Conservation (phyloP, 2,888 invertebrate genomes). For the Ornithoptera priamus region DNA sequence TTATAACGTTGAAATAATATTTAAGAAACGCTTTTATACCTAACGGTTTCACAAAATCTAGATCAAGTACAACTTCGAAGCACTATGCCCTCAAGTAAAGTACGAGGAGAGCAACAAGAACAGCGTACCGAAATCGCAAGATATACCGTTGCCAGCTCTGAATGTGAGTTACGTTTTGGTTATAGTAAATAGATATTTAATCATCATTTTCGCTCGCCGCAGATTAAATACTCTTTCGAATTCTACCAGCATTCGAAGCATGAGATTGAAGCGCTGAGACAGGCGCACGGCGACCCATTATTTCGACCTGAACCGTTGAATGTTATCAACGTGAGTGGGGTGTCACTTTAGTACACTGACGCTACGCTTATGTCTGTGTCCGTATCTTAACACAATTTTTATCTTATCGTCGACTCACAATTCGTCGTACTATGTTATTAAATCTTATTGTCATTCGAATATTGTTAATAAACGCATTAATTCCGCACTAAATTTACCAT, state of each 20-base stretch:
- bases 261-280: slow-evolving; percentile 78
- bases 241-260: slow-evolving; percentile 82
- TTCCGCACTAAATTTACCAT: slow-evolving; percentile 6
- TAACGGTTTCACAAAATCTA: slow-evolving; percentile 55
- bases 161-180: slow-evolving; percentile 82
- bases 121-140: slow-evolving; percentile 76
- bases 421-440: slow-evolving; percentile 27
- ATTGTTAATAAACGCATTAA: background rate
- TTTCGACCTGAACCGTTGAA: slow-evolving; percentile 82
- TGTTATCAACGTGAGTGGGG: slow-evolving; percentile 84
- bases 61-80: slow-evolving; percentile 88
- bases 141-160: slow-evolving; percentile 86
- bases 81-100: slow-evolving; percentile 83
- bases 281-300: slow-evolving; percentile 80
- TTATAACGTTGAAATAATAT: background rate
- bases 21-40: slow-evolving; percentile 22
- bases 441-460: background rate
- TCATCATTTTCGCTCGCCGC: slow-evolving; percentile 44
- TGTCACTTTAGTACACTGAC: slow-evolving; percentile 40
- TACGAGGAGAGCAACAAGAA: slow-evolving; percentile 79
- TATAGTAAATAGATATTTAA: slow-evolving; percentile 18
- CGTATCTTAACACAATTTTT: background rate
- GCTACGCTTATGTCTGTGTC: slow-evolving; percentile 35
- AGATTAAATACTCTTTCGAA: slow-evolving; percentile 86
- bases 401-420: background rate